phyloP scores from a whole-genome alignment of 1,140 invertebrate species.

The Drosophila sulfurigaster region DNA sequence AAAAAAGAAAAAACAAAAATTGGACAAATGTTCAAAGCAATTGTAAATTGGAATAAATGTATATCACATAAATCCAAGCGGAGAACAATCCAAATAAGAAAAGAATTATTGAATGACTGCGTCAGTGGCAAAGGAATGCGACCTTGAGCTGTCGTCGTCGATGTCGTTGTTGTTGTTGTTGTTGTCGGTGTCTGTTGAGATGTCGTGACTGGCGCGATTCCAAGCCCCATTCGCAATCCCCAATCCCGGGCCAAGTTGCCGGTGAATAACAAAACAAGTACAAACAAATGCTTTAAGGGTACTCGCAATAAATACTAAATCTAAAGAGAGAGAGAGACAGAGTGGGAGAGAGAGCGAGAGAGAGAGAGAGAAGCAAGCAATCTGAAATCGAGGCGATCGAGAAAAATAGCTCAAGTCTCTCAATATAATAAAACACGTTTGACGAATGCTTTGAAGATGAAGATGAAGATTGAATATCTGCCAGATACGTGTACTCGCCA shows the following conservation, averaged over 20 bases:
- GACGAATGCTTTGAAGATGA: constrained; percentile 69
- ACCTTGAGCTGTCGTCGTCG: constrained; percentile 74
- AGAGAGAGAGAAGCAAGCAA: constrained; percentile 26
- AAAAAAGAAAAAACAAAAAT: neutral
- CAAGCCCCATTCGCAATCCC: constrained; percentile 28
- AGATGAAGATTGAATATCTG: constrained; percentile 81
- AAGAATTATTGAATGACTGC: constrained; percentile 67
- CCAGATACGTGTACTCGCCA: constrained; percentile 54
- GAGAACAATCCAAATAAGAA: constrained; percentile 51
- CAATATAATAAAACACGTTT: constrained; percentile 76
- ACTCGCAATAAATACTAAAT: constrained; percentile 41
- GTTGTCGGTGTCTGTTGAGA: constrained; percentile 51
- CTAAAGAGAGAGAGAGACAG: too few relatives aligned
- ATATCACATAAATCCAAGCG: constrained; percentile 30
- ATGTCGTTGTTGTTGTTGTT: constrained; percentile 17
- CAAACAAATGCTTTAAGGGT: constrained; percentile 37
- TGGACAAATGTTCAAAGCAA: neutral
- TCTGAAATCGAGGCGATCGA: constrained; percentile 24
- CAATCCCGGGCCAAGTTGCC: neutral
- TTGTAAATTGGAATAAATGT: constrained; percentile 25
- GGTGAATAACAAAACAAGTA: constrained; percentile 25
- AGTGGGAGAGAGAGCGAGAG: too few relatives aligned
- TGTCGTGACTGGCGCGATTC: constrained; percentile 64
- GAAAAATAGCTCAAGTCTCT: constrained; percentile 64
- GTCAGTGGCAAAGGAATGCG: constrained; percentile 71